Evolutionary conservation across 2,797 vertebrate genomes (phyloP), one percentile per base, ranked within the genome.

Genomic region (Enteromius paludinosus): DNA sequence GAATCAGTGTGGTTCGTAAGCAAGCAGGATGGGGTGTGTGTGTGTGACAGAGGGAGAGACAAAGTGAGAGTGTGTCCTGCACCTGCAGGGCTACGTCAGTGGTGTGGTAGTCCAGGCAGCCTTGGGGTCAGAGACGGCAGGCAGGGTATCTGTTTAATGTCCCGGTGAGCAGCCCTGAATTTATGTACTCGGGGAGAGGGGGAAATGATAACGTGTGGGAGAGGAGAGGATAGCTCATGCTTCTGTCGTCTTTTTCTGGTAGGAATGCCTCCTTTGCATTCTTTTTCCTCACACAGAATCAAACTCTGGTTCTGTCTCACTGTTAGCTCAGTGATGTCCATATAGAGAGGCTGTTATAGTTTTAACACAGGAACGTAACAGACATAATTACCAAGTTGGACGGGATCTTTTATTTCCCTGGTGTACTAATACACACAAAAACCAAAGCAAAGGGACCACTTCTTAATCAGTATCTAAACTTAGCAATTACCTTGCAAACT

Each of bases 11-110:
- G 61, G 71, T 43, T 75, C 23, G 47, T 82, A 65, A 75, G 71
- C 71, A 66, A 18, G 17, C n/a, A 64, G 56, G n/a, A 56, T n/a
- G 12, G 47, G 11, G 35, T 59, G 66, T 45, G 43, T 54, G 33
- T 54, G 47, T 68, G 81, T 15, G 45, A 25, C 15, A 23, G 59
- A 72, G 52, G 45, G 45, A 38, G 72, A 73, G 81, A 52, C 66
- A 76, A 61, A 77, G 62, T 17, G 62, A 38, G 72, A 76, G 45
- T 65, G 61, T 76, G 47, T 73, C 77, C 76, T 86, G 89, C 89
- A 90, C 89, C 89, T 90, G 89, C 88, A 86, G 87, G 81, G 82
- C 88, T 89, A 88, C 88, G 88, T 89, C 89, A 90, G 89, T 77
- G 68, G 84, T 49, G 86, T 82, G 83, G 81, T 85, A 86, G 87